These are phyloP conservation scores for Homarus americanus DNA, from an alignment of 1,140 invertebrate species.

Conservation along the genomic window DNA sequence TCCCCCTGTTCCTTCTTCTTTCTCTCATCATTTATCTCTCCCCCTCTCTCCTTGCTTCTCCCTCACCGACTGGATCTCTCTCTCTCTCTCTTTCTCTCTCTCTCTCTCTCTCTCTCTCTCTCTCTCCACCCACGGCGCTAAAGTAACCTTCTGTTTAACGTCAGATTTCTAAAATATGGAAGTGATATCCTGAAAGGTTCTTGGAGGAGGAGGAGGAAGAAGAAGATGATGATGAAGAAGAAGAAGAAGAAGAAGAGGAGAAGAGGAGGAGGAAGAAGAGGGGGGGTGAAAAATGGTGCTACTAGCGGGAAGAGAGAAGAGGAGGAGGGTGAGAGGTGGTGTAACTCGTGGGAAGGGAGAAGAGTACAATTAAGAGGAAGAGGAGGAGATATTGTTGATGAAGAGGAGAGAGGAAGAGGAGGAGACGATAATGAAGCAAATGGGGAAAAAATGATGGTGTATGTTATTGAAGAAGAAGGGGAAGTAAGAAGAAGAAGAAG, in stretches of 20 bases:
- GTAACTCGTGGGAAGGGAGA: background rate
- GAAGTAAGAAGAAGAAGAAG: background rate
- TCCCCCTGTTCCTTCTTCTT: background rate
- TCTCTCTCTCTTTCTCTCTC: constrained; percentile 22
- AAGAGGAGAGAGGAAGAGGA: background rate
- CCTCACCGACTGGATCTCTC: background rate
- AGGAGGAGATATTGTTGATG: background rate
- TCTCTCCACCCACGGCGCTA: background rate
- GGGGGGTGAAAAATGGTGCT: background rate
- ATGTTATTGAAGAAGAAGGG: background rate
- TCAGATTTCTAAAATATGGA: constrained; percentile 41
- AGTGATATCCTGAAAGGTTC: constrained; percentile 29
- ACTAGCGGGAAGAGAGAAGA: background rate
- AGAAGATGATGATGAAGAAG: background rate
- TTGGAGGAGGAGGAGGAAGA: background rate
- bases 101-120: background rate
- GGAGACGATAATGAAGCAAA: background rate
- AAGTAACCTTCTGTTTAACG: constrained; percentile 9
- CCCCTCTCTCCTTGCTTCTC: background rate
- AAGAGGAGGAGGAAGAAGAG: background rate
- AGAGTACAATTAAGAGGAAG: background rate
- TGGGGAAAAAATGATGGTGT: background rate
- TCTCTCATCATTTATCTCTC: background rate
- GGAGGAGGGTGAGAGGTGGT: background rate
- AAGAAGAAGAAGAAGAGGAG: background rate